Conservation (phyloP, 2,888 invertebrate species). For the Ochropleura plecta region DNA sequence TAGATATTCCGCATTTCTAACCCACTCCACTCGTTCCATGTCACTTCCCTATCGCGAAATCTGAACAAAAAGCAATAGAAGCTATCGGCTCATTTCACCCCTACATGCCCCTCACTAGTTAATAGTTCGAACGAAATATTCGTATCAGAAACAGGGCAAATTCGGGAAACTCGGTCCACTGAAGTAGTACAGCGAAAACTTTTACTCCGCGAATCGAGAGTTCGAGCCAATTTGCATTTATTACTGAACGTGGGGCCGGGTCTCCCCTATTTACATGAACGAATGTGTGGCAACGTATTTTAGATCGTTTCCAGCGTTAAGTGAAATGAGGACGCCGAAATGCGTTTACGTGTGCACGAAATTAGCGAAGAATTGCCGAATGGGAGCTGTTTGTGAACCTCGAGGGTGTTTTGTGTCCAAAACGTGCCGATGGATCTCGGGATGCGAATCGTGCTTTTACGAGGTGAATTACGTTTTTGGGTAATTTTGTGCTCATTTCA, state of each 20-base stretch:
- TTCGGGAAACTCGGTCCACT: conserved; percentile 48
- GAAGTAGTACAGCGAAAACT: conserved; percentile 65
- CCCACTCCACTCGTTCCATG: conserved; percentile 21
- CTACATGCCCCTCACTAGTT: conserved; percentile 52
- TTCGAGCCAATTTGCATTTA: conserved; percentile 83
- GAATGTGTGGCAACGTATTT: conserved; percentile 68
- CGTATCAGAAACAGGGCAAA: conserved; percentile 50
- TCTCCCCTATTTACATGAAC: conserved; percentile 74
- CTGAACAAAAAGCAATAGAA: conserved; percentile 51
- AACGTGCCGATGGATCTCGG: conserved; percentile 48
- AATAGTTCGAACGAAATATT: conserved; percentile 61
- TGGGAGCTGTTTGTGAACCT: conserved; percentile 51
- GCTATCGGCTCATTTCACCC: conserved; percentile 50
- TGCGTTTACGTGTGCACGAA: conserved; percentile 62
- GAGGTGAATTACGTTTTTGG: conserved; percentile 13
- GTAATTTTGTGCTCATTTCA: neutral
- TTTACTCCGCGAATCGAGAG: conserved; percentile 75
- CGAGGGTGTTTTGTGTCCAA: conserved; percentile 28
- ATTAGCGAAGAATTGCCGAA: conserved; percentile 57
- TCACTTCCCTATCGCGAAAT: conserved; percentile 33
- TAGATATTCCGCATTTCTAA: conserved; percentile 10
- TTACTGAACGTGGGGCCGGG: conserved; percentile 74
- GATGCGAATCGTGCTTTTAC: conserved; percentile 26
- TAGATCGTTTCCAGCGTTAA: conserved; percentile 56
- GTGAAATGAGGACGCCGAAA: conserved; percentile 64